phyloP scores from a whole-genome alignment of 1,140 invertebrate species.

The Hirudo medicinalis region DNA sequence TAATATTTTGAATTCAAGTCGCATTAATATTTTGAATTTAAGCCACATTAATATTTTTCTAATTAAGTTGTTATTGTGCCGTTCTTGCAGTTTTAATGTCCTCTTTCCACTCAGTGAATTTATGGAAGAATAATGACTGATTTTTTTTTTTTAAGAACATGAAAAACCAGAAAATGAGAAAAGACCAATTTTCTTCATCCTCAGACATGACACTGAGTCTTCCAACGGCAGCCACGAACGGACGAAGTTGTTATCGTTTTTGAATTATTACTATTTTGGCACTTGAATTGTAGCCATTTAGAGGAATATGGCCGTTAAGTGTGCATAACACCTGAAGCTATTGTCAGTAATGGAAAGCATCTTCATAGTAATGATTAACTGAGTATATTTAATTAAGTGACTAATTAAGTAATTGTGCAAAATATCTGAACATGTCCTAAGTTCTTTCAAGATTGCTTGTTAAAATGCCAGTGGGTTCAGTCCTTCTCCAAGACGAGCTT shows the following conservation, averaged over 20 bases:
- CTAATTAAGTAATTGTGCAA: no score
- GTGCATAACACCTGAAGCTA: no score
- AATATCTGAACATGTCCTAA: no score
- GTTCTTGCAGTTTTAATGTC: not conserved
- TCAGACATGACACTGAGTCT: constrained; percentile 49
- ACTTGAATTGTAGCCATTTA: no score
- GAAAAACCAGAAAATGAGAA: constrained; percentile 78
- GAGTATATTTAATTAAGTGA: no score
- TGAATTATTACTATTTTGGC: not conserved
- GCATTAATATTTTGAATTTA: constrained; percentile 19
- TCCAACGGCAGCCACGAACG: constrained; percentile 54
- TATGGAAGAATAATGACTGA: not conserved
- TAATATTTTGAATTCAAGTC: not conserved
- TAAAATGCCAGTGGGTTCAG: constrained; percentile 42
- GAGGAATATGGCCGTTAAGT: no score
- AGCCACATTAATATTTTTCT: not conserved
- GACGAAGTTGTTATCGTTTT: constrained; percentile 36
- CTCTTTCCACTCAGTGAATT: not conserved
- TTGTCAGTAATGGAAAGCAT: no score
- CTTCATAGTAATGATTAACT: no score
- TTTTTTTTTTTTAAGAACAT: constrained; percentile 56
- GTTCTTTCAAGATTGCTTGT: constrained; percentile 11
- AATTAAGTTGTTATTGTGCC: not conserved
- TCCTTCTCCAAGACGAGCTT: constrained; percentile 45
- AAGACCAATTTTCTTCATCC: constrained; percentile 78